A percentile compares a stretch with the other conserved stretches of the same genome.
Conservation (phyloP, 1,140 invertebrate species). For the Drosophila kurseongensis region DNA sequence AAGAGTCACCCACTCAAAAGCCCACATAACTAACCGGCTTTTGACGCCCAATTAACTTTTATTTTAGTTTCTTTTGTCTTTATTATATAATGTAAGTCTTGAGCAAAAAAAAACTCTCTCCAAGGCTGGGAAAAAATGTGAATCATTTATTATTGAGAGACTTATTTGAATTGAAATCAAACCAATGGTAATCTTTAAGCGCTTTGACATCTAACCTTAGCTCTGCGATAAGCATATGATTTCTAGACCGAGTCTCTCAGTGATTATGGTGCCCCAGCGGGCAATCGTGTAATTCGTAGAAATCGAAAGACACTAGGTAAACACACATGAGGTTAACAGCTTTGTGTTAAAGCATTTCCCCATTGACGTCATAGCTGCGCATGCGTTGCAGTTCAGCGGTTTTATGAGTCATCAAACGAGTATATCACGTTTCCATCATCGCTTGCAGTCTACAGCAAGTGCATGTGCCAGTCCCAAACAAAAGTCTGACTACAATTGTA, state of each 20-base stretch:
- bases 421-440: constrained; percentile 6
- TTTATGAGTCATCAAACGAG: constrained; percentile 29
- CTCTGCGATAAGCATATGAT: constrained; percentile 28
- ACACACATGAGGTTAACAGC: constrained; percentile 6
- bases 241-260: background rate
- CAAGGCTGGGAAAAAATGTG: constrained; percentile 1
- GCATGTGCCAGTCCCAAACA: background rate
- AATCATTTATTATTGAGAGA: constrained; percentile 10
- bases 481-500: background rate
- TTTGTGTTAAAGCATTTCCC: constrained; percentile 20
- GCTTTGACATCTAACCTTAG: constrained; percentile 14
- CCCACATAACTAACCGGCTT: constrained; percentile 30
- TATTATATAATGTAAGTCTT: constrained; percentile 23
- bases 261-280: background rate
- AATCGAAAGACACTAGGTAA: constrained; percentile 5
- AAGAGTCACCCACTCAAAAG: constrained; percentile 20
- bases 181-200: background rate
- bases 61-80: constrained; percentile 15
- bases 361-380: constrained; percentile 50
- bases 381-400: constrained; percentile 23
- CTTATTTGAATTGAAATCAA: background rate
- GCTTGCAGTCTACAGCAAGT: constrained; percentile 5
- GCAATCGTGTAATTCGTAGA: background rate
- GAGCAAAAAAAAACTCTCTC: constrained; percentile 1
- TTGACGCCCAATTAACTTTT: constrained; percentile 43